These are phyloP conservation scores for Otolemur garnettii DNA, from an alignment of 2,113 vertebrate species.

Conservation along the genomic window DNA sequence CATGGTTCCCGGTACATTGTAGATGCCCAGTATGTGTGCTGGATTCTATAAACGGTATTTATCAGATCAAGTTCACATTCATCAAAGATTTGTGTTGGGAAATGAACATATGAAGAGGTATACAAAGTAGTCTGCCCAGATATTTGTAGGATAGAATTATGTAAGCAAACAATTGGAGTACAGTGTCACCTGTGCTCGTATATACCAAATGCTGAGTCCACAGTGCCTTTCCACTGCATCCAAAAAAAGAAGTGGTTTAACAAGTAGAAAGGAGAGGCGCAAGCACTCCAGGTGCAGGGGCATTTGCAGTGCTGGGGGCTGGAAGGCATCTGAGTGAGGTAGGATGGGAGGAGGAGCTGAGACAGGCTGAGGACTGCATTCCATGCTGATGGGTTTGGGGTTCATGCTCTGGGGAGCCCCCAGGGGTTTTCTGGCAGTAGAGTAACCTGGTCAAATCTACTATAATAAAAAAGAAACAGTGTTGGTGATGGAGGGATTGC, in stretches of 20 bases:
- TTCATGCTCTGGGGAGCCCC: background rate
- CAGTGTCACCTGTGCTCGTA: background rate
- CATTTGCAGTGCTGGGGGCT: background rate
- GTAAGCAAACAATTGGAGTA: background rate
- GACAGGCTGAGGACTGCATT: background rate
- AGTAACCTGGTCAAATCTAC: background rate
- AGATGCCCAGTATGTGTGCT: background rate
- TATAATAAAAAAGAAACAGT: background rate
- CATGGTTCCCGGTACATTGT: background rate
- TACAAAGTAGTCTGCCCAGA: background rate
- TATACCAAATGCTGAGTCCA: background rate
- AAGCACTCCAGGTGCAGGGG: too few relatives aligned
- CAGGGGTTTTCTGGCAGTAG: background rate
- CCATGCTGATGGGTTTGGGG: background rate
- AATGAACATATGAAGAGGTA: background rate
- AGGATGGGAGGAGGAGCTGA: background rate
- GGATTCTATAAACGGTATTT: background rate
- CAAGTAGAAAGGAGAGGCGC: background rate
- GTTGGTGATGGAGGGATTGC: background rate
- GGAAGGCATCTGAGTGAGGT: too few relatives aligned
- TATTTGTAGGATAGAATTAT: background rate
- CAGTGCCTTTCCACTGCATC: background rate
- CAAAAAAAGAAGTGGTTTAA: background rate
- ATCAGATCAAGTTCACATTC: background rate
- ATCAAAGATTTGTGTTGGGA: background rate